phyloP scores from a whole-genome alignment of 2,797 vertebrate species.

The Tokudaia tokunoshimensis region DNA sequence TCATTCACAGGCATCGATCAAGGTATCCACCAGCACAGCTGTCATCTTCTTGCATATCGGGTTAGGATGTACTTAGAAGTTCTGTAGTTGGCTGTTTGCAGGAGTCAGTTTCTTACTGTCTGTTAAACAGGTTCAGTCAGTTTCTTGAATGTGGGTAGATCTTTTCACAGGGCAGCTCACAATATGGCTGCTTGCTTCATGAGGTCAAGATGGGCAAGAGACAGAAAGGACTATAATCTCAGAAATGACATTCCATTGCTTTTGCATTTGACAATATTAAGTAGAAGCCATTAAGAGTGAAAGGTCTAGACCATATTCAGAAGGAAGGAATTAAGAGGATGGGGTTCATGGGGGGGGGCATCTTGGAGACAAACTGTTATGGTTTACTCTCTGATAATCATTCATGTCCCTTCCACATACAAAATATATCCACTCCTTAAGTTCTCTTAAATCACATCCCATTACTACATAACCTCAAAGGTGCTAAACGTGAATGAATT shows the following conservation, averaged over 20 bases:
- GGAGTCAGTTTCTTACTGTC: conserved; percentile 38
- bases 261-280: conserved; percentile 46
- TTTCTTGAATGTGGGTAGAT: conserved; percentile 28
- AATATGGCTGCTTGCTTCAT: conserved; percentile 51
- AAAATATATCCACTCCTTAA: conserved; percentile 51
- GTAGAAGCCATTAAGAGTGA: background rate
- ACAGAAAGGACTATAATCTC: conserved; percentile 6
- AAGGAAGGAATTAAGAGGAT: background rate
- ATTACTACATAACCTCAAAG: conserved; percentile 16
- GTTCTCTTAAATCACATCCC: conserved; percentile 24
- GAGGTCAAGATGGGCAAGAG: conserved; percentile 29
- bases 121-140: background rate
- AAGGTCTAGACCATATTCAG: conserved; percentile 2
- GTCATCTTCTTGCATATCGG: background rate
- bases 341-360: background rate
- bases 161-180: conserved; percentile 18
- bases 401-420: background rate
- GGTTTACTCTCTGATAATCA: conserved; percentile 11
- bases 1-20: background rate
- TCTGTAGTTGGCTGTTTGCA: background rate
- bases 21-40: background rate
- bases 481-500: background rate
- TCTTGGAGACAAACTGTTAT: conserved; percentile 8
- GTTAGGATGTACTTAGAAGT: conserved; percentile 23
- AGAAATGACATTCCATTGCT: conserved; percentile 36